Evolutionary conservation across 1,140 invertebrate species (phyloP), one percentile per base, ranked within the genome.

Genomic region (Pogonomyrmex barbatus): DNA sequence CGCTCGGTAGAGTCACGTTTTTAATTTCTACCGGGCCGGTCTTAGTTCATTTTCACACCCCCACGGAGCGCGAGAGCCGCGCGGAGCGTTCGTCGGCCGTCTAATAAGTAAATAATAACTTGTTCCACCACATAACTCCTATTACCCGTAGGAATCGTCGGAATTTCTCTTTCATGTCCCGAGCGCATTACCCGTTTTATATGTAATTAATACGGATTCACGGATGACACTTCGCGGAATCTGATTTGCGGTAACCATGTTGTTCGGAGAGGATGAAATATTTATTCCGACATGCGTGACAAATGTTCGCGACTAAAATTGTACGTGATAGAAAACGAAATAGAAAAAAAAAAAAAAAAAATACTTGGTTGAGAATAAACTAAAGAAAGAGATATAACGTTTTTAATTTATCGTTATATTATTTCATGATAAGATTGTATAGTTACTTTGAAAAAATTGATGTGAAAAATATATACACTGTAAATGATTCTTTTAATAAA

Each of bases 41-140:
- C 87, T 92, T 91, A 91, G 85, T 92, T 92, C 89, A 92, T 92
- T 92, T 92, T 92, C 91, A 92, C 91, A 91, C 91, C 91, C 91
- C 76, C 83, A 63, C 87, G 39, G 47, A 65, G 47, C 50, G 56
- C 65, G 63, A 68, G 77, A 73, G 56, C 77, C 47, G 36, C 47
- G 10, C 54, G 17, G 45, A 73, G 65, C 81, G 78, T 67, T 85
- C 84, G 73, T 62, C 82, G 70, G 63, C 56, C 75, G 76, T 91
- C 89, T 92, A 92, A 92, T 92, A 91, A 91, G 91, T 92, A 92
- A 90, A 92, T 92, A 91, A 91, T 91, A 91, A 91, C 91, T 91
- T 83, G 87, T 87, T 89, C 83, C 78, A 85, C 82, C 88, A 91
- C 90, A 91, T 91, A 91, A 91, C 85, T 91, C 77, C 68, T 88